Percentiles rank a stretch among this genome's conserved stretches.
Evolutionary conservation across 1,140 invertebrate genomes (phyloP).

Genomic region (Neelides sp.): DNA sequence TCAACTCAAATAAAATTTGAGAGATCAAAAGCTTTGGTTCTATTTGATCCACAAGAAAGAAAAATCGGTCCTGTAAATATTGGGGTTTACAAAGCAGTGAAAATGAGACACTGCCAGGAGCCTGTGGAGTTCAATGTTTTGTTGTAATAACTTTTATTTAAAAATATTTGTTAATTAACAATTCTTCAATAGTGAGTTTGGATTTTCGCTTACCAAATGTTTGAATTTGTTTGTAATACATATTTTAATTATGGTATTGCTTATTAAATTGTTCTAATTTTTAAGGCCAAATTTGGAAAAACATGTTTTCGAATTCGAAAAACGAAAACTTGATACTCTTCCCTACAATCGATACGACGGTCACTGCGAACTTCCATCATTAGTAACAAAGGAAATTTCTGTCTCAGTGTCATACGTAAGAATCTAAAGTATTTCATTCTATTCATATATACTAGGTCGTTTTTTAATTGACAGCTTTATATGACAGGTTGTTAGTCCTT

Average conservation of each 20-base stretch:
- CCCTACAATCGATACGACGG: neutral
- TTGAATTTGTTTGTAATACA: neutral
- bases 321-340: constrained; percentile 7
- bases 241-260: too few relatives aligned
- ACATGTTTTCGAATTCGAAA: constrained; percentile 2
- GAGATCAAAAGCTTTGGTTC: constrained; percentile 22
- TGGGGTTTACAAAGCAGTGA: constrained; percentile 23
- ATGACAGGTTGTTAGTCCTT: constrained; percentile 21
- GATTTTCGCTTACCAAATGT: too few relatives aligned
- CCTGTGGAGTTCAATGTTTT: constrained; percentile 20
- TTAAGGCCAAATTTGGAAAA: neutral
- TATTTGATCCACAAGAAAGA: constrained; percentile 22
- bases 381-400: neutral
- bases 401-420: constrained; percentile 13
- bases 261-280: neutral
- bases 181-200: too few relatives aligned
- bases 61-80: constrained; percentile 23
- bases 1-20: constrained; percentile 22
- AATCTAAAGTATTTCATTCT: neutral
- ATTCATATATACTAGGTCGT: neutral
- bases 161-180: neutral
- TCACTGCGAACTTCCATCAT: neutral
- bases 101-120: constrained; percentile 18
- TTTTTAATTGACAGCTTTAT: too few relatives aligned
- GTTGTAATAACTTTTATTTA: constrained; percentile 9